A percentile compares a stretch with the other conserved stretches of the same genome.
These are phyloP conservation scores for Pristionchus mayeri DNA, from an alignment of 2,888 invertebrate species.

Conservation along the genomic window DNA sequence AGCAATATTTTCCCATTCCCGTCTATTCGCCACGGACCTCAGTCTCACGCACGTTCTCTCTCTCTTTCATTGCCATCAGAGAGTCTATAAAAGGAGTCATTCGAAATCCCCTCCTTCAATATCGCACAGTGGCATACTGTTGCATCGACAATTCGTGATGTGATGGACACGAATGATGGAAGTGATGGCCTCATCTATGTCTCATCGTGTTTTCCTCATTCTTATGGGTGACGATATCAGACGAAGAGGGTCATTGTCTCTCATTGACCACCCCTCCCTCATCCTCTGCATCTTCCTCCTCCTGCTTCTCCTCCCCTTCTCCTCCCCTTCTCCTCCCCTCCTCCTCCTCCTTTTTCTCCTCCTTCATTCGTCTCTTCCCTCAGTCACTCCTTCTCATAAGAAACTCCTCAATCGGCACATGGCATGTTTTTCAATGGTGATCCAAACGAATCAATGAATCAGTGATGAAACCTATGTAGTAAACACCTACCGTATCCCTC, in stretches of 20 bases:
- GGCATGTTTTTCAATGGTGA: neutral
- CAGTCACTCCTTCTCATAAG: no score
- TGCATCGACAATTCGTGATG: neutral
- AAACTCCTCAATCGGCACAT: neutral
- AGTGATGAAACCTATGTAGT: slow-evolving; percentile 17
- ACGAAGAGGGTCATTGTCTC: neutral
- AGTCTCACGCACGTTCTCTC: neutral
- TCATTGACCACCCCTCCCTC: neutral
- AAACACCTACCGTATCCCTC: slow-evolving; percentile 2
- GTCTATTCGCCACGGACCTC: neutral
- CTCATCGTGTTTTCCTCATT: slow-evolving; percentile 5
- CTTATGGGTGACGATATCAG: neutral
- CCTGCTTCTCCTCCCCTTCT: neutral
- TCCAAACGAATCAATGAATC: slow-evolving; percentile 4
- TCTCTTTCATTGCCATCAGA: no score
- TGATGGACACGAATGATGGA: neutral
- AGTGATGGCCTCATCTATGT: neutral
- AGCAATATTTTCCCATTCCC: neutral
- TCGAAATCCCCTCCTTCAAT: neutral
- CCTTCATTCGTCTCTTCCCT: no score
- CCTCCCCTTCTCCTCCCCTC: no score
- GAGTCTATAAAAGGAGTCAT: neutral
- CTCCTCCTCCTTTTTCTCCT: no score
- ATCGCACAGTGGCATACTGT: no score
- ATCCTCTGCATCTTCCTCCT: neutral